Conservation (phyloP, 2,797 vertebrate species). For the Notolepis coatsorum region DNA sequence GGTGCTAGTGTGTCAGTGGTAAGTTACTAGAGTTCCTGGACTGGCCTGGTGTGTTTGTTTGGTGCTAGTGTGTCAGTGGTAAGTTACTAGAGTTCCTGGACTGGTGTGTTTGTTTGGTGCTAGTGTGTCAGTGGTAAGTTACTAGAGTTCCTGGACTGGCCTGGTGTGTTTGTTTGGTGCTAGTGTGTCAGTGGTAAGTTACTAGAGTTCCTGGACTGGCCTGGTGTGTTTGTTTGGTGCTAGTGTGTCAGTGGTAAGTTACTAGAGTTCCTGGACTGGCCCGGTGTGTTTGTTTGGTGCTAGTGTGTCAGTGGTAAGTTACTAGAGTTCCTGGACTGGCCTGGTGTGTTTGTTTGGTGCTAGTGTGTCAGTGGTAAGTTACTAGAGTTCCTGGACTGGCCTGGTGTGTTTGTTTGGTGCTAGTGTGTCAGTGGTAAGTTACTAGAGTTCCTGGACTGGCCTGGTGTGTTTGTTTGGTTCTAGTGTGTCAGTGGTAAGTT, state of each 20-base stretch:
- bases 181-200: slow-evolving; percentile 30
- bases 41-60: slow-evolving; percentile 28
- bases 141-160: slow-evolving; percentile 40
- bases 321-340: slow-evolving; percentile 40
- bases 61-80: slow-evolving; percentile 35
- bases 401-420: slow-evolving; percentile 32
- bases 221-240: slow-evolving; percentile 32
- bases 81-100: slow-evolving; percentile 38
- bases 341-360: slow-evolving; percentile 32
- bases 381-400: slow-evolving; percentile 40
- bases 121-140: slow-evolving; percentile 30
- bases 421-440: slow-evolving; percentile 30
- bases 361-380: slow-evolving; percentile 30
- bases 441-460: slow-evolving; percentile 40
- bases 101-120: slow-evolving; percentile 32
- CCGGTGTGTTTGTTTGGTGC: slow-evolving; percentile 32
- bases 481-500: slow-evolving; percentile 30
- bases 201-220: slow-evolving; percentile 40
- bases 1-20: slow-evolving; percentile 35
- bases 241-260: slow-evolving; percentile 30
- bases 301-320: slow-evolving; percentile 30
- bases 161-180: slow-evolving; percentile 32
- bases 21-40: slow-evolving; percentile 40
- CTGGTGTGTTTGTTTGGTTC: slow-evolving; percentile 33
- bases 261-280: slow-evolving; percentile 40